Conservation (phyloP, 2,888 invertebrate genomes). For the Eumacrocentrus americanus region DNA sequence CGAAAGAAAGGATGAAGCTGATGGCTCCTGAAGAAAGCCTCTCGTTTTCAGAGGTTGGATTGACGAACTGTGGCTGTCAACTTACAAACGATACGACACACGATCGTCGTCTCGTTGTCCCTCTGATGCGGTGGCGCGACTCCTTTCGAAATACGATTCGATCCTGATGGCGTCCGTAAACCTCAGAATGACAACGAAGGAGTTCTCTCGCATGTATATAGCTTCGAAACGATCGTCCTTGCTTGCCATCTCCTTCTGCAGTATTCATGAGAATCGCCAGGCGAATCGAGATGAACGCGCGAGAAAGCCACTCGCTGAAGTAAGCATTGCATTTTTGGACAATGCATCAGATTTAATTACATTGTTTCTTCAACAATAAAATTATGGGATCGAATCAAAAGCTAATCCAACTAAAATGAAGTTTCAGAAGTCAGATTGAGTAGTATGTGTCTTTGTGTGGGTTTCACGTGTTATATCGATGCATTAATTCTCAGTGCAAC, state of each 20-base stretch:
- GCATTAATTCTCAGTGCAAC: not conserved
- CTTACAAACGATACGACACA: slow-evolving; percentile 57
- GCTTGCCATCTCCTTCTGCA: slow-evolving; percentile 41
- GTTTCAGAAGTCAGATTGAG: too few relatives aligned
- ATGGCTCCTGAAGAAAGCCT: not conserved
- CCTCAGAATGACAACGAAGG: slow-evolving; percentile 6
- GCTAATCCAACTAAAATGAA: too few relatives aligned
- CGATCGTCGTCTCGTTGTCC: slow-evolving; percentile 18
- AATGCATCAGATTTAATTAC: too few relatives aligned
- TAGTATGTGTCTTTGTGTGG: too few relatives aligned
- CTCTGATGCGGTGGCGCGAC: not conserved
- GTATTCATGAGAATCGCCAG: slow-evolving; percentile 48
- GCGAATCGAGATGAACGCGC: slow-evolving; percentile 39
- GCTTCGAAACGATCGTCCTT: slow-evolving; percentile 21
- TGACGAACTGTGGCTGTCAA: slow-evolving; percentile 54
- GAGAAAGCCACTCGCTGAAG: slow-evolving; percentile 28
- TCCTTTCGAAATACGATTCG: slow-evolving; percentile 17
- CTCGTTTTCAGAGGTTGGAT: slow-evolving; percentile 28
- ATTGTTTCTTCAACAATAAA: too few relatives aligned
- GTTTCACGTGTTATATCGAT: not conserved
- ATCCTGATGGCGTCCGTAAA: slow-evolving; percentile 7
- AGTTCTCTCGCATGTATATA: slow-evolving; percentile 29
- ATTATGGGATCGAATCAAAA: too few relatives aligned
- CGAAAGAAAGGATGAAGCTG: not conserved
- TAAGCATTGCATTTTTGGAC: not conserved